Evolutionary conservation across 1,140 invertebrate genomes (phyloP).

Genomic region (Trichonephila clavipes): DNA sequence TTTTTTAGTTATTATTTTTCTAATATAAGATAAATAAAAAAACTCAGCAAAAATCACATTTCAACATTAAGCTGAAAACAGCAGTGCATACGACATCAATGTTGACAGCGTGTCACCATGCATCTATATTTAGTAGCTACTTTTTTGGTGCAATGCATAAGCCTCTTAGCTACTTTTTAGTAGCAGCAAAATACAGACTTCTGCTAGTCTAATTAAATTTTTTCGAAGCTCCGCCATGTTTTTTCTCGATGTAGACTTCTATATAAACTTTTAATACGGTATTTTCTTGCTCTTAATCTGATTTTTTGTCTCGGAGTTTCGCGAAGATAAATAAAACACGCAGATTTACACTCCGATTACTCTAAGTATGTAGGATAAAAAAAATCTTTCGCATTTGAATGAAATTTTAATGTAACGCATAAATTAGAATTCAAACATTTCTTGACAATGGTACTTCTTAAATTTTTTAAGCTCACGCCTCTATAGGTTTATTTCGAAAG

Average conservation of each 20-base stretch:
- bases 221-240: background rate
- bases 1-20: background rate
- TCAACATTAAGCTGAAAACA: background rate
- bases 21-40: background rate
- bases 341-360: slow-evolving; percentile 22
- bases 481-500: background rate
- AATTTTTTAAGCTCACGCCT: background rate
- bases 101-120: background rate
- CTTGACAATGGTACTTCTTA: background rate
- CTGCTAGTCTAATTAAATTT: background rate
- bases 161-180: background rate
- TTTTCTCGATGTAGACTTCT: background rate
- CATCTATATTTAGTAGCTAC: background rate
- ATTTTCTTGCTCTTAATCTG: background rate
- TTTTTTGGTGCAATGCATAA: background rate
- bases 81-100: background rate
- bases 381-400: background rate
- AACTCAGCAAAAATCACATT: background rate
- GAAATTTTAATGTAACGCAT: slow-evolving; percentile 31
- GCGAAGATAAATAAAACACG: background rate
- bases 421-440: slow-evolving; percentile 24
- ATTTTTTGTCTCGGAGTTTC: background rate
- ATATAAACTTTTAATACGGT: background rate
- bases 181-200: background rate
- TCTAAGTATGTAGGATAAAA: background rate